Evolutionary conservation across 2,113 vertebrate species (phyloP).

Genomic region (Piliocolobus tephrosceles): DNA sequence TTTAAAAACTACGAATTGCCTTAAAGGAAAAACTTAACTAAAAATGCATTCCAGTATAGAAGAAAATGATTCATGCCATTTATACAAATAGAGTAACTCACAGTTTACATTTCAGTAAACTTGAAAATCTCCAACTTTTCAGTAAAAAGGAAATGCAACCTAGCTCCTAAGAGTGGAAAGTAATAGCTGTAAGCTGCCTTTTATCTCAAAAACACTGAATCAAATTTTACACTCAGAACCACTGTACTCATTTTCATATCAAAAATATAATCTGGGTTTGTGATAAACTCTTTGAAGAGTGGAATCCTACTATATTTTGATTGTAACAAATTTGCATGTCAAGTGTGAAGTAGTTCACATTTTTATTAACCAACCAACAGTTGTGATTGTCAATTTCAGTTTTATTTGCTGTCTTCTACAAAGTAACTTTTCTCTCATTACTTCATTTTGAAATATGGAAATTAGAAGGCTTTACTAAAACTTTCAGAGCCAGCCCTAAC

Average conservation of each 20-base stretch:
- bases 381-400: slow-evolving; percentile 15
- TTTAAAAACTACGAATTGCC: slow-evolving; percentile 14
- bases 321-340: not conserved
- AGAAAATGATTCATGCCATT: not conserved
- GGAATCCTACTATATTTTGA: not conserved
- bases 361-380: slow-evolving; percentile 35
- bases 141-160: not conserved
- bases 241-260: not conserved
- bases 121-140: slow-evolving; percentile 5
- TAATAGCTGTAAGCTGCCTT: not conserved
- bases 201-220: not conserved
- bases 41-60: not conserved
- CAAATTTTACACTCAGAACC: slow-evolving; percentile 24
- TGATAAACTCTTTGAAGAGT: not conserved
- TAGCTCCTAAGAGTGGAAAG: not conserved
- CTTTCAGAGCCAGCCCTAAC: not conserved
- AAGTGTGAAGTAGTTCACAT: slow-evolving; percentile 1
- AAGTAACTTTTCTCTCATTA: slow-evolving; percentile 10
- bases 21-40: slow-evolving; percentile 52
- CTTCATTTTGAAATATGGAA: slow-evolving; percentile 38
- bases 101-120: slow-evolving; percentile 4
- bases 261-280: not conserved
- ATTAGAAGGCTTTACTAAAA: slow-evolving; percentile 26
- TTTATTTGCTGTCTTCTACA: slow-evolving; percentile 37
- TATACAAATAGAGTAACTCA: slow-evolving; percentile 44